phyloP scores from a whole-genome alignment of 2,113 vertebrate genomes.

The Rhinichthys klamathensis region DNA sequence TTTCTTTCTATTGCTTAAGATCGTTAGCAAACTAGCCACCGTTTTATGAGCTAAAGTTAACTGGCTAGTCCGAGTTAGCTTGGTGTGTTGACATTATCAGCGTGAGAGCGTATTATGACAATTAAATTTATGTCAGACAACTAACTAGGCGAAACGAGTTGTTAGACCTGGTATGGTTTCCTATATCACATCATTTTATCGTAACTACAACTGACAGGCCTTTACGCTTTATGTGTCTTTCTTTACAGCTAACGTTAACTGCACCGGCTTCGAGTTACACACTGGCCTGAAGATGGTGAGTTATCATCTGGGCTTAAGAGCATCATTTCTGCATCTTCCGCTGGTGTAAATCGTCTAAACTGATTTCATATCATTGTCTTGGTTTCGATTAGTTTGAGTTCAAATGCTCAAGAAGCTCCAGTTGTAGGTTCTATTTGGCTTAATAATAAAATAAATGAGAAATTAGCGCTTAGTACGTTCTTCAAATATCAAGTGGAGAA shows the following conservation, averaged over 20 bases:
- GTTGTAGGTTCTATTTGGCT: background rate
- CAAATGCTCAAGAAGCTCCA: background rate
- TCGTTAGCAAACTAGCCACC: conserved; percentile 9
- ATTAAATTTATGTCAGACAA: conserved; percentile 53
- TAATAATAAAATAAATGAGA: background rate
- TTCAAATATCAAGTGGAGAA: conserved; percentile 8
- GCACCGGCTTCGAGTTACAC: conserved; percentile 58
- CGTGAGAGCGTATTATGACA: conserved; percentile 12
- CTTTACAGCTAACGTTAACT: conserved; percentile 24
- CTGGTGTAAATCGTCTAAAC: background rate
- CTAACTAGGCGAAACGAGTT: background rate
- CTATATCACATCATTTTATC: background rate
- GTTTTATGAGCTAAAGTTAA: conserved; percentile 42
- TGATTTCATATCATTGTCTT: background rate
- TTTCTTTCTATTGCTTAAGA: conserved; percentile 19
- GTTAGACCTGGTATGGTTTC: background rate
- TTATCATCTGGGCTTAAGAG: background rate
- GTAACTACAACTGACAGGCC: background rate
- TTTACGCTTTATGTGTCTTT: conserved; percentile 37
- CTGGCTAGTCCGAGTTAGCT: conserved; percentile 36
- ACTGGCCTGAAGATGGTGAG: conserved; percentile 56
- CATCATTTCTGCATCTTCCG: conserved; percentile 8
- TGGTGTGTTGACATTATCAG: conserved; percentile 52
- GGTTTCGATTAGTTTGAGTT: background rate
- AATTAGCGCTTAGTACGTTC: conserved; percentile 2